Evolutionary conservation across 2,797 vertebrate genomes (phyloP).

Genomic region (Sebastes aleutianus): DNA sequence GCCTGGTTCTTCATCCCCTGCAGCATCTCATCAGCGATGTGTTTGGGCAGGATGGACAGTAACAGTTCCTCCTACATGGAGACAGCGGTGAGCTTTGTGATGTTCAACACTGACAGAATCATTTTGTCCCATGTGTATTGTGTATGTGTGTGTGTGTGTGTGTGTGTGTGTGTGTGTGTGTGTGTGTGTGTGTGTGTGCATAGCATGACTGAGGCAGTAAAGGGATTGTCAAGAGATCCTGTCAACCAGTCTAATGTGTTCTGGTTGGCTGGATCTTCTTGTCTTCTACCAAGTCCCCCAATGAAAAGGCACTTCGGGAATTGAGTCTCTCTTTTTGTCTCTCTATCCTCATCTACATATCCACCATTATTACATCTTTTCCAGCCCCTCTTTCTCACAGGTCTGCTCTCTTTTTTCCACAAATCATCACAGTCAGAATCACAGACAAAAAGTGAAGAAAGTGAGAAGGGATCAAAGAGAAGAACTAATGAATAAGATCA

Average conservation of each 20-base stretch:
- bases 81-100: not conserved
- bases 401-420: constrained; percentile 16
- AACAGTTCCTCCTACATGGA: constrained; percentile 88
- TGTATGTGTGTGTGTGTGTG: not conserved
- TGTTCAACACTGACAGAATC: not conserved
- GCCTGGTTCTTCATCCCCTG: constrained; percentile 95
- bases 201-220: constrained; percentile 10
- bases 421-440: constrained; percentile 21
- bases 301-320: constrained; percentile 53
- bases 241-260: constrained; percentile 40
- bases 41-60: constrained; percentile 96
- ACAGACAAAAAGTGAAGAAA: not conserved
- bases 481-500: not conserved
- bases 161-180: not conserved
- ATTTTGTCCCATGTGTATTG: not conserved
- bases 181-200: not conserved
- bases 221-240: constrained; percentile 44
- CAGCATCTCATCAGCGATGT: constrained; percentile 97
- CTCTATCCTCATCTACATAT: not conserved
- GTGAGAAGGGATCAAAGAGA: not conserved
- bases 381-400: not conserved
- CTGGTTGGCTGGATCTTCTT: constrained; percentile 42
- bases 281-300: constrained; percentile 25
- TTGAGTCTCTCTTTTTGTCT: constrained; percentile 17
- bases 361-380: not conserved